A percentile compares a stretch with the other conserved stretches of the same genome.
These are phyloP conservation scores for Coregonus suidteri DNA, from an alignment of 2,797 vertebrate genomes.

Conservation along the genomic window DNA sequence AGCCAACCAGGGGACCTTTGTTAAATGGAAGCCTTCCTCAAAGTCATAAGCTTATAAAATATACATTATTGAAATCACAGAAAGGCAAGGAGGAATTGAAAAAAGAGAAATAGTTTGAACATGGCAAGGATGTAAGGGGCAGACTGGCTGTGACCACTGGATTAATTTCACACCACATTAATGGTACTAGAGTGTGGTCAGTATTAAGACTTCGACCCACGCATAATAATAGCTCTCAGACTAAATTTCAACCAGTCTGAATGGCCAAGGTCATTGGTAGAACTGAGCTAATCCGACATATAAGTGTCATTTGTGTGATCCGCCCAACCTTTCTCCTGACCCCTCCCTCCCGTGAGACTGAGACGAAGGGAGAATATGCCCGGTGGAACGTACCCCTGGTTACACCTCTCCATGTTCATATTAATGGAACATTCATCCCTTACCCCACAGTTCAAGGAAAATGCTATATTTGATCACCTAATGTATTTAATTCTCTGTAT, in stretches of 20 bases:
- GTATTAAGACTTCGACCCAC: constrained; percentile 44
- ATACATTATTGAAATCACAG: constrained; percentile 47
- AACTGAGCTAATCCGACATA: constrained; percentile 47
- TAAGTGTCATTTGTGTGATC: constrained; percentile 59
- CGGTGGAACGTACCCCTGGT: constrained; percentile 43
- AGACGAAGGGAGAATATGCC: constrained; percentile 45
- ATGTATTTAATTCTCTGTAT: constrained; percentile 36
- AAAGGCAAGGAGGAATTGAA: constrained; percentile 42
- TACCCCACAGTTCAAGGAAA: constrained; percentile 75
- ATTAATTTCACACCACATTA: constrained; percentile 65
- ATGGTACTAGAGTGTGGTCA: constrained; percentile 49
- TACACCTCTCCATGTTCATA: constrained; percentile 58
- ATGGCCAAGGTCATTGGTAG: constrained; percentile 31
- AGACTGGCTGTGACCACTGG: constrained; percentile 46
- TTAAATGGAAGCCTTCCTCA: constrained; percentile 54
- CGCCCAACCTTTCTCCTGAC: constrained; percentile 49
- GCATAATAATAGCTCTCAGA: constrained; percentile 50
- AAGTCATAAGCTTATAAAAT: constrained; percentile 59
- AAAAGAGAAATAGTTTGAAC: constrained; percentile 41
- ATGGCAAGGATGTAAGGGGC: constrained; percentile 37
- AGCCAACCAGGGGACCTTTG: constrained; percentile 26
- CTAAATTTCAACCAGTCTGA: constrained; percentile 41
- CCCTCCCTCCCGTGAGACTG: constrained; percentile 43
- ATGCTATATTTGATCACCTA: constrained; percentile 76
- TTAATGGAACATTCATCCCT: constrained; percentile 56